These are phyloP conservation scores for Cepphus grylle DNA, from an alignment of 2,113 vertebrate species.

Conservation along the genomic window DNA sequence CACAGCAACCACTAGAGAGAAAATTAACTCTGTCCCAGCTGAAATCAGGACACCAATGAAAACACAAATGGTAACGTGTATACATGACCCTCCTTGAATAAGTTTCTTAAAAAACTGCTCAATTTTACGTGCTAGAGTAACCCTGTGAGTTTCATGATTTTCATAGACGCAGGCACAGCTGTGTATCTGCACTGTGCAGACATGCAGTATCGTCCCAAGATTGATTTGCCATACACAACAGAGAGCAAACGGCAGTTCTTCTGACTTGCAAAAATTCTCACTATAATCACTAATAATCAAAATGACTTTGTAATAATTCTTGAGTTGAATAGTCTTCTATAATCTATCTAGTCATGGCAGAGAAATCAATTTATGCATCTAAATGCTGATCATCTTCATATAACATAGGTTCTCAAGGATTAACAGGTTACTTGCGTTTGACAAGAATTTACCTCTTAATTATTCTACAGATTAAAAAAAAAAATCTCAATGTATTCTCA, in stretches of 20 bases:
- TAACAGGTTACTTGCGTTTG: background rate
- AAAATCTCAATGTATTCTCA: background rate
- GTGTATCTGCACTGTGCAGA: background rate
- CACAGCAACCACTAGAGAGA: background rate
- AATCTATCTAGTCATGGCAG: background rate
- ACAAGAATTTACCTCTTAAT: background rate
- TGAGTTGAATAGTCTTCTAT: background rate
- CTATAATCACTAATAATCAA: background rate
- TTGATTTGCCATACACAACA: background rate
- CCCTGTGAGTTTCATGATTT: background rate
- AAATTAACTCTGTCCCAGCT: background rate
- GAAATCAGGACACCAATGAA: background rate
- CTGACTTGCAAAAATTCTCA: background rate
- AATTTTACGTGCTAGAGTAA: background rate
- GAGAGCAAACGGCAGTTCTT: background rate
- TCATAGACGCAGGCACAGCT: background rate
- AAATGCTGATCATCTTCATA: background rate
- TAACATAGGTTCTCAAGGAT: background rate
- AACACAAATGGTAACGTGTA: background rate
- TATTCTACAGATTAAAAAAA: background rate
- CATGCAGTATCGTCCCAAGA: background rate
- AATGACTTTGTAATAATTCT: background rate
- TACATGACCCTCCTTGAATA: background rate
- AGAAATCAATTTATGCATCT: background rate
- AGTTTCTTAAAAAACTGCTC: background rate